Evolutionary conservation across 2,113 vertebrate species (phyloP).

Genomic region (Octodon degus): DNA sequence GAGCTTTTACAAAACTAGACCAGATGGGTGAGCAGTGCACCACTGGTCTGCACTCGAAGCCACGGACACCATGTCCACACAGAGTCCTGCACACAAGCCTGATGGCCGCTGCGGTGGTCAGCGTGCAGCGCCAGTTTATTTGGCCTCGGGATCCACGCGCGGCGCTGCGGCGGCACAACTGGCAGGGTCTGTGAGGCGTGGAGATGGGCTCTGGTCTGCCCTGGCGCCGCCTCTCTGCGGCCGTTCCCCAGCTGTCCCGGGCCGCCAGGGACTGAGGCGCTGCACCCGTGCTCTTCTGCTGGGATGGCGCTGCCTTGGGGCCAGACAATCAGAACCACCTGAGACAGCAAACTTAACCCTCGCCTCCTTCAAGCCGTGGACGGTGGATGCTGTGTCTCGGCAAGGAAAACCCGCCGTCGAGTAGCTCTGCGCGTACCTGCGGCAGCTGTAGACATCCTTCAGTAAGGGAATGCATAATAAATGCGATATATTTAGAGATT

Average conservation of each 20-base stretch:
- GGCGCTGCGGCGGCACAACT: background rate
- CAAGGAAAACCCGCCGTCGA: background rate
- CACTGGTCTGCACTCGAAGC: background rate
- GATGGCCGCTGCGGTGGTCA: background rate
- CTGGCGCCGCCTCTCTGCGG: background rate
- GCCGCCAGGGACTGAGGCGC: background rate
- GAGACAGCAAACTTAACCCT: background rate
- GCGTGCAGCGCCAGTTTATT: background rate
- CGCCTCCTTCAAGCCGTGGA: background rate
- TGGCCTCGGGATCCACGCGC: background rate
- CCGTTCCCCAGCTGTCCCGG: background rate
- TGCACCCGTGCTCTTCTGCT: background rate
- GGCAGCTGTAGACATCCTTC: background rate
- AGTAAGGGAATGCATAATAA: background rate
- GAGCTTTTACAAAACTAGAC: background rate
- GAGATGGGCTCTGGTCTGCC: background rate
- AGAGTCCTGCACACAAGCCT: background rate
- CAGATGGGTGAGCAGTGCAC: background rate
- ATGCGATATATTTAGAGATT: background rate
- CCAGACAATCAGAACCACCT: background rate
- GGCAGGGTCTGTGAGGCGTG: background rate
- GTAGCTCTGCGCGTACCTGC: background rate
- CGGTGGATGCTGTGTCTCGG: background rate
- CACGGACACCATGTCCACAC: background rate
- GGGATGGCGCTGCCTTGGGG: background rate